Base-by-base conservation (phyloP, 2,888 invertebrate genomes). In the Anagyrus pseudococci region DNA sequence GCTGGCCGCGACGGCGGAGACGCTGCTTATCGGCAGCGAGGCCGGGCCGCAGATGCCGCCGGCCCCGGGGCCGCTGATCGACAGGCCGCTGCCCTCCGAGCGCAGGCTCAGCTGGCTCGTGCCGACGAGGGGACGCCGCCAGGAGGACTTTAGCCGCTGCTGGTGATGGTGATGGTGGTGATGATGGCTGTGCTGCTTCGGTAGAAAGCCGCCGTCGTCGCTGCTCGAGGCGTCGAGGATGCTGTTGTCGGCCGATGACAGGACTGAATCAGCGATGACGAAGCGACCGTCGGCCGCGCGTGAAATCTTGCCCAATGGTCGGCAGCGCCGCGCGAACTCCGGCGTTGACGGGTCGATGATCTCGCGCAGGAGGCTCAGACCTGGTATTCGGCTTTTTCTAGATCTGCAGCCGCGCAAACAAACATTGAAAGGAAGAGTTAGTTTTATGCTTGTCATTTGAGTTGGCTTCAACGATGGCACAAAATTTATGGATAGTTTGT, bases 361-460 rank as follows among this genome's bases (percentile, higher is more conserved):
- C 81, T 88, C 86, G 69, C 86, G 84, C 73, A 89, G 83, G 73
- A 89, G 86, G 83, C 87, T 90, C 88, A 93, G 84, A 93, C 93
- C 90, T 91, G 93, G 91, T 93, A 93, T 89, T 93, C 93, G 87
- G 92, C 92, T 88, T 90, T 92, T 89, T 89, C 92, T 90, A 91
- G 90, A 89, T 93, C 93, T 93, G 43, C 8, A 2, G 29, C n/a
- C 41, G 44, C 15, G 46, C 15, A 10, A 46, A 41, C 15, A 54
- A 4, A 48, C 43, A 33, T 33, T 6, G n/a, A 44, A 58, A 8
- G 33, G 19, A 0, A 47, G 46, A 1, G 43, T 66, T 66, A 66
- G 50, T 57, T 48, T 52, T 19, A 0, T 25, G 0, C 4, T 19
- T 13, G 4, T 4, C 7, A 19, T 19, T 10, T 2, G 17, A 8